phyloP scores from a whole-genome alignment of 2,888 invertebrate species.

The Beris morrisii region DNA sequence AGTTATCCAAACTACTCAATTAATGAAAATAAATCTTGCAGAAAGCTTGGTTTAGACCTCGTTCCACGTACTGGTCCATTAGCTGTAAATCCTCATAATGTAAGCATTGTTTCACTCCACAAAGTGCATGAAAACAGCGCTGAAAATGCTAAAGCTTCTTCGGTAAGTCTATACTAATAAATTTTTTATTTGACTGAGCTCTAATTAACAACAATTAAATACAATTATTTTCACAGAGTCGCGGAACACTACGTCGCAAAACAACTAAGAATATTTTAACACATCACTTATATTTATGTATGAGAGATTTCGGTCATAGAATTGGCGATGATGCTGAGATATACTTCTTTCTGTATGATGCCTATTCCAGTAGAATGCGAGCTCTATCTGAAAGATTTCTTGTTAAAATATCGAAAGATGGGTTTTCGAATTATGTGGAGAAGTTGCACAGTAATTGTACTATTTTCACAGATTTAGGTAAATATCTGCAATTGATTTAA shows the following conservation, averaged over 20 bases:
- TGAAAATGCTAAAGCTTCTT: constrained; percentile 68
- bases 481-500: constrained; percentile 45
- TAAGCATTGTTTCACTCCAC: constrained; percentile 87
- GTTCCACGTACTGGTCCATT: constrained; percentile 88
- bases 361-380: constrained; percentile 66
- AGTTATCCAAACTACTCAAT: no score
- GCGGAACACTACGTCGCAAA: constrained; percentile 54
- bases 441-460: constrained; percentile 86
- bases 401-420: constrained; percentile 85
- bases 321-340: constrained; percentile 89
- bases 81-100: constrained; percentile 86
- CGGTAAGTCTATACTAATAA: constrained; percentile 62
- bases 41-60: constrained; percentile 87
- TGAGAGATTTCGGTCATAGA: constrained; percentile 85
- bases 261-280: constrained; percentile 59
- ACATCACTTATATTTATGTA: constrained; percentile 82
- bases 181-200: constrained; percentile 10
- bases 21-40: constrained; percentile 55
- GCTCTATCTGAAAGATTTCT: constrained; percentile 88
- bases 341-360: constrained; percentile 82
- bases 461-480: constrained; percentile 75
- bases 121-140: constrained; percentile 76
- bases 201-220: constrained; percentile 3
- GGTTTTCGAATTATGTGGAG: constrained; percentile 86
- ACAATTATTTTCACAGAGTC: constrained; percentile 47